These are phyloP conservation scores for Drosophila parvula DNA, from an alignment of 1,140 invertebrate species.

Conservation along the genomic window DNA sequence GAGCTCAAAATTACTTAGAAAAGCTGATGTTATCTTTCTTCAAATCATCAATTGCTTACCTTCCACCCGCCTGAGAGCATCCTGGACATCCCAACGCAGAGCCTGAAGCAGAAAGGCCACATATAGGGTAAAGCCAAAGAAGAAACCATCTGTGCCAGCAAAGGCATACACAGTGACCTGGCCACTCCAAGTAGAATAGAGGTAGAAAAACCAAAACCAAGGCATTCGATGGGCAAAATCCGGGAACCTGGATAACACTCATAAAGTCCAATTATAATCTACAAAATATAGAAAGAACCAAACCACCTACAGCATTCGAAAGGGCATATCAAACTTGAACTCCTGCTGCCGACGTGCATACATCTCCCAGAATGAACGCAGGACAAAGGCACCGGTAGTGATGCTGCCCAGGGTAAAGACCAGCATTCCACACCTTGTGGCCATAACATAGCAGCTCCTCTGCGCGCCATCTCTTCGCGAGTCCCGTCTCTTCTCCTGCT, in stretches of 20 bases:
- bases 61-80: conserved; percentile 1
- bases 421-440: conserved; percentile 54
- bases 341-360: conserved; percentile 19
- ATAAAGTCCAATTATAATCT: not conserved
- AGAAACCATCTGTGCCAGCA: conserved; percentile 63
- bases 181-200: conserved; percentile 65
- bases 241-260: conserved; percentile 33
- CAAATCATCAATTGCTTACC: conserved; percentile 2
- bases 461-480: not conserved
- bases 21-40: not conserved
- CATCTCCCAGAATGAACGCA: conserved; percentile 68
- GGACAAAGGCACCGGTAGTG: conserved; percentile 54
- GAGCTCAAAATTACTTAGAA: not conserved
- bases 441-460: conserved; percentile 38
- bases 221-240: conserved; percentile 53
- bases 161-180: conserved; percentile 69
- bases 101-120: conserved; percentile 48
- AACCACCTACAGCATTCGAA: conserved; percentile 54
- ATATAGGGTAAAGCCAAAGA: conserved; percentile 67
- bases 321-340: conserved; percentile 68
- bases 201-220: conserved; percentile 53
- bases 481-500: conserved; percentile 8
- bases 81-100: conserved; percentile 43
- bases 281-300: not conserved
- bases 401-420: conserved; percentile 59